phyloP scores from a whole-genome alignment of 2,888 invertebrate species.

The Chelonus formosanus region DNA sequence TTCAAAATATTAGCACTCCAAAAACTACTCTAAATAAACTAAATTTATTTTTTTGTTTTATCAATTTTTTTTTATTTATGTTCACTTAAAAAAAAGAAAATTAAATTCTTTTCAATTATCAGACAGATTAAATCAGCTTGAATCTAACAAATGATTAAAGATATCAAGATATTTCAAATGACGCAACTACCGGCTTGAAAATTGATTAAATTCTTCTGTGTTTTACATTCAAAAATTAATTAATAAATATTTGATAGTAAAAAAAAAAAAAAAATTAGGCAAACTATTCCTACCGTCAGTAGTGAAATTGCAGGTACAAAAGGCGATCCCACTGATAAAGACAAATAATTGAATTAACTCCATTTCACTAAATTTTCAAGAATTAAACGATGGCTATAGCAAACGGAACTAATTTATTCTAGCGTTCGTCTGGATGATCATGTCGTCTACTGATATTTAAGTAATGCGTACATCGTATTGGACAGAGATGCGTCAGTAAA shows the following conservation, averaged over 20 bases:
- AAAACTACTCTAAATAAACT: no score
- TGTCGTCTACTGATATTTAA: slow-evolving; percentile 30
- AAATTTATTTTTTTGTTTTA: no score
- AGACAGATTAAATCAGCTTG: no score
- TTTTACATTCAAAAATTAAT: neutral
- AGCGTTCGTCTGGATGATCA: slow-evolving; percentile 28
- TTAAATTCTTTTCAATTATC: no score
- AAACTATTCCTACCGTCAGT: slow-evolving; percentile 32
- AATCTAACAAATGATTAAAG: no score
- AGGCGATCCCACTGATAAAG: slow-evolving; percentile 35
- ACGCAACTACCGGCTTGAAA: no score
- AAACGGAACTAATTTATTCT: slow-evolving; percentile 32
- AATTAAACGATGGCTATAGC: slow-evolving; percentile 11
- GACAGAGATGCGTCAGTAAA: slow-evolving; percentile 48
- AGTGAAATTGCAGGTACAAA: slow-evolving; percentile 31
- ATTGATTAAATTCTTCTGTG: neutral
- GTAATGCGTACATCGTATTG: slow-evolving; percentile 44
- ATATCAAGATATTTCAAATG: no score
- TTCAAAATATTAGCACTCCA: no score
- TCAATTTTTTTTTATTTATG: no score
- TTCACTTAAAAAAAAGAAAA: no score
- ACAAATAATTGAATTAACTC: slow-evolving; percentile 35
- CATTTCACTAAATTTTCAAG: slow-evolving; percentile 36
- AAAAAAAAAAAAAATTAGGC: slow-evolving; percentile 3
- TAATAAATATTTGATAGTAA: neutral